Percentiles rank a stretch among this genome's conserved stretches.
These are phyloP conservation scores for Chaetophractus vellerosus DNA, from an alignment of 2,797 vertebrate species.

Conservation along the genomic window DNA sequence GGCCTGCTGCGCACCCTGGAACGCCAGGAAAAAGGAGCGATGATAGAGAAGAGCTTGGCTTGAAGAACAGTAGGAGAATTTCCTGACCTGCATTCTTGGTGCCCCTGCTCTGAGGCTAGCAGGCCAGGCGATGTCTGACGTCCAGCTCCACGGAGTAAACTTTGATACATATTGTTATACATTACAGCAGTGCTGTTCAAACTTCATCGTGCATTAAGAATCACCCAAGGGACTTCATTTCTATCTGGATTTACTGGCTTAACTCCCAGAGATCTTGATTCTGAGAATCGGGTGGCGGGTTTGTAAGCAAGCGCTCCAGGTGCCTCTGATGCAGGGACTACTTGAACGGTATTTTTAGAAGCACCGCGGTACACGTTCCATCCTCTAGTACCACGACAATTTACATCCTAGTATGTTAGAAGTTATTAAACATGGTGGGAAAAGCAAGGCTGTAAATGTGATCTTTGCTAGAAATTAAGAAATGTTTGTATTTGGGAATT, in stretches of 20 bases:
- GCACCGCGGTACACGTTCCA: neutral
- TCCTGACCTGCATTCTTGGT: neutral
- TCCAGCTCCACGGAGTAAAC: neutral
- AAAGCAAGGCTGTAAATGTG: neutral
- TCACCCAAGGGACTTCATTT: neutral
- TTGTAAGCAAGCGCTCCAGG: conserved; percentile 44
- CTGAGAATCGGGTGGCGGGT: neutral
- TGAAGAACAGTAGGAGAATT: neutral
- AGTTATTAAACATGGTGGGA: neutral
- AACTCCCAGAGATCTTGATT: neutral
- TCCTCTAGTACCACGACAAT: neutral
- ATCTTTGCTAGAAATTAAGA: conserved; percentile 8
- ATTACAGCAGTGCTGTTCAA: neutral
- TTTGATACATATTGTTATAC: neutral
- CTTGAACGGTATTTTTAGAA: conserved; percentile 43
- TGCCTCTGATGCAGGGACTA: neutral
- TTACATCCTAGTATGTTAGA: neutral
- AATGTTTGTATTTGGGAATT: conserved; percentile 37
- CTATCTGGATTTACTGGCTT: neutral
- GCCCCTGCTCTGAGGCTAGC: neutral
- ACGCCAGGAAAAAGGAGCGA: neutral
- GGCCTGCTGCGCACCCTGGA: too few relatives aligned
- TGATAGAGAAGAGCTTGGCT: neutral
- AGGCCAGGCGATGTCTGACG: neutral
- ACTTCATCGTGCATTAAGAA: neutral